A percentile compares a stretch with the other conserved stretches of the same genome.
Conservation (phyloP, 2,113 vertebrate genomes). For the Craseonycteris thonglongyai region DNA sequence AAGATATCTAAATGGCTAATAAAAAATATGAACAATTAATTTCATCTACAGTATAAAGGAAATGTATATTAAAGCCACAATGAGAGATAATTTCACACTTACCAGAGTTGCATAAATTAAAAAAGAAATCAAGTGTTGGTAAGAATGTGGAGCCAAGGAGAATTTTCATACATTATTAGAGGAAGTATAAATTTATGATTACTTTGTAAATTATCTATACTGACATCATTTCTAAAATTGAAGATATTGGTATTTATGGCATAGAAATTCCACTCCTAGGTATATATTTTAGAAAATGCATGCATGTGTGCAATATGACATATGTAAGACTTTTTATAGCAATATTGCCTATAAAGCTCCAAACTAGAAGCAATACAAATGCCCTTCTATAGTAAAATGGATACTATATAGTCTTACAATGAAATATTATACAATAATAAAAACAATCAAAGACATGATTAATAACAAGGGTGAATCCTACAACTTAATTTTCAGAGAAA, state of each 20-base stretch:
- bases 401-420: not conserved
- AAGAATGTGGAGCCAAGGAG: not conserved
- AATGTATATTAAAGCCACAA: not conserved
- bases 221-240: not conserved
- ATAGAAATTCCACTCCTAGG: not conserved
- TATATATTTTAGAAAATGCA: not conserved
- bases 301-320: not conserved
- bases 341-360: not conserved
- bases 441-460: not conserved
- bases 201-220: not conserved
- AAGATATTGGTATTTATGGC: not conserved
- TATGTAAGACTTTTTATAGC: not conserved
- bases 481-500: not conserved
- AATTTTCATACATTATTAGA: not conserved
- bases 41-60: not conserved
- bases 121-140: not conserved
- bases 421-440: not conserved
- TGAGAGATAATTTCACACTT: not conserved
- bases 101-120: not conserved
- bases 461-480: not conserved
- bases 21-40: not conserved
- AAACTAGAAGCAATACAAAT: not conserved
- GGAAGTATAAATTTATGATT: not conserved
- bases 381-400: not conserved
- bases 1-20: not conserved